phyloP scores from a whole-genome alignment of 2,888 invertebrate species.

The Himalopsyche tibetana region DNA sequence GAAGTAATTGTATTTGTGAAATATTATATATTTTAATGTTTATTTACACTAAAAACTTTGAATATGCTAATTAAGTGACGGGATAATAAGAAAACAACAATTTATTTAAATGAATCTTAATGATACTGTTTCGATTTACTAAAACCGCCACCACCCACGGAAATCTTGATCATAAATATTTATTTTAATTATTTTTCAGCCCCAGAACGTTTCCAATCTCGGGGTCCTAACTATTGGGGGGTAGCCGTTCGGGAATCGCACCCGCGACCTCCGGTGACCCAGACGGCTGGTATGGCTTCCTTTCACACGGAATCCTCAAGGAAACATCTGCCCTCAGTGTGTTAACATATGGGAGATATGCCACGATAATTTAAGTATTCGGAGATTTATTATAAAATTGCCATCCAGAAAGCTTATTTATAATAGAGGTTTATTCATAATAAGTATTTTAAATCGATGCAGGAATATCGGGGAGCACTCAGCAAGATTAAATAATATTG shows the following conservation, averaged over 20 bases:
- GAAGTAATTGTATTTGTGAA: too few species aligned
- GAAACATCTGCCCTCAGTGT: conserved; percentile 42
- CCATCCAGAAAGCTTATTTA: background rate
- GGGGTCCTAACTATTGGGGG: background rate
- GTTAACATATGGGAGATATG: conserved; percentile 29
- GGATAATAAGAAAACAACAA: too few species aligned
- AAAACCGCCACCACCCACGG: too few species aligned
- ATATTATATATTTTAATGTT: too few species aligned
- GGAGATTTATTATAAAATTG: conserved; percentile 6
- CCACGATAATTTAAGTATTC: background rate
- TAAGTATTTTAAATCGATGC: too few species aligned
- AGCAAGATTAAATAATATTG: too few species aligned
- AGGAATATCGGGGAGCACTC: too few species aligned
- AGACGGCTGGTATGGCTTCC: conserved; percentile 14
- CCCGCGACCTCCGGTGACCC: conserved; percentile 40
- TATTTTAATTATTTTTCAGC: background rate
- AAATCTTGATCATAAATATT: background rate
- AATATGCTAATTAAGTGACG: too few species aligned
- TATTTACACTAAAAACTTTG: too few species aligned
- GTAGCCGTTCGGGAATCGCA: conserved; percentile 28
- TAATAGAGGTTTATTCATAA: too few species aligned
- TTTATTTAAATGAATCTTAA: too few species aligned
- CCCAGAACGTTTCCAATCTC: background rate
- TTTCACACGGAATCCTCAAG: conserved; percentile 36
- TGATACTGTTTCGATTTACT: too few species aligned